These are phyloP conservation scores for Hemitrygon akajei DNA, from an alignment of 2,797 vertebrate genomes.

Conservation along the genomic window DNA sequence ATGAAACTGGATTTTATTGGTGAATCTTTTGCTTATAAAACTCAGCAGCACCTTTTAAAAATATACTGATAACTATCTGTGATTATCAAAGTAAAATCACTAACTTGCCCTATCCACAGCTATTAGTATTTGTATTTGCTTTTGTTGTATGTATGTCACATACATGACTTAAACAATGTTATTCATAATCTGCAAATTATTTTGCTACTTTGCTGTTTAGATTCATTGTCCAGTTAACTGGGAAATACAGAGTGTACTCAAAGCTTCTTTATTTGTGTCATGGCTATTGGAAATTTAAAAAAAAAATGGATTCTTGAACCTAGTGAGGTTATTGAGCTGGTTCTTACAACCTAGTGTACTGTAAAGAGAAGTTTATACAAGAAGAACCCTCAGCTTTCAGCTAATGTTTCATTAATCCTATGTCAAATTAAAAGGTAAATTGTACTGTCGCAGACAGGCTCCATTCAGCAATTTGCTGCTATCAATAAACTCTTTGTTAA, in stretches of 20 bases:
- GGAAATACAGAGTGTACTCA: neutral
- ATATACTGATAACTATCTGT: neutral
- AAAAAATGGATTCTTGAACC: neutral
- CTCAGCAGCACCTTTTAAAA: neutral
- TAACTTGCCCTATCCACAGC: neutral
- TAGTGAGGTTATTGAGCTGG: neutral
- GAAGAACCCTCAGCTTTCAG: neutral
- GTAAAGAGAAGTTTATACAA: neutral
- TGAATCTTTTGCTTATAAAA: neutral
- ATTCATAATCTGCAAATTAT: neutral
- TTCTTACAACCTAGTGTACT: neutral
- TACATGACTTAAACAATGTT: neutral
- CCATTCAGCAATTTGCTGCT: neutral
- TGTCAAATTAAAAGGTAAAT: neutral
- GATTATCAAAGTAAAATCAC: neutral
- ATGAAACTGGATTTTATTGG: neutral
- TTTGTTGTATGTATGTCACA: neutral
- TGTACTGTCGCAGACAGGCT: neutral
- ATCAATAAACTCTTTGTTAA: slow-evolving; percentile 23
- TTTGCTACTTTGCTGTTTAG: neutral
- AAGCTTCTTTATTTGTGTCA: neutral
- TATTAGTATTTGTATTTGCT: neutral
- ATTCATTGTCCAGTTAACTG: neutral
- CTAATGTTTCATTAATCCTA: neutral
- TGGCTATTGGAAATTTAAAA: neutral